Conservation (phyloP, 2,113 vertebrate genomes). For the Antechinus flavipes region DNA sequence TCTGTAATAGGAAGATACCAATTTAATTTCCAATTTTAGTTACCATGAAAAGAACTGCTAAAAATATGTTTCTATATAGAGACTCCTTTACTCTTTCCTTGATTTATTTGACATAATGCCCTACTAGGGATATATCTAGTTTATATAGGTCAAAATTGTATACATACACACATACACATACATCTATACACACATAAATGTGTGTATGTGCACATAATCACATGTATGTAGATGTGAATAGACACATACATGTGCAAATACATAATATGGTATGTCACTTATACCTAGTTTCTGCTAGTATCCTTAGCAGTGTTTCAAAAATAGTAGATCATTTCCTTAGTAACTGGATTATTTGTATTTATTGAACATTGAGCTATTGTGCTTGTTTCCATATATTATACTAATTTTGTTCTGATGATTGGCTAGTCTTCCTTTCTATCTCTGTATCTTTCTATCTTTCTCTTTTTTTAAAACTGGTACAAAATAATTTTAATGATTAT, state of each 20-base stretch:
- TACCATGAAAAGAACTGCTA: neutral
- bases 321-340: neutral
- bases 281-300: neutral
- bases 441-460: neutral
- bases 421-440: neutral
- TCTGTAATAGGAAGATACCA: neutral
- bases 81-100: neutral
- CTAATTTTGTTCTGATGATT: neutral
- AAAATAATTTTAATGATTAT: neutral
- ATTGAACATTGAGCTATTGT: neutral
- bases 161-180: too few relatives aligned
- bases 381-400: neutral
- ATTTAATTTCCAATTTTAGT: neutral
- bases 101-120: neutral
- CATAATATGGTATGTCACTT: neutral
- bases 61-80: neutral
- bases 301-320: neutral
- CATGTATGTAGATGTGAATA: too few relatives aligned
- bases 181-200: too few relatives aligned
- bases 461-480: neutral
- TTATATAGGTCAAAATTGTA: too few relatives aligned
- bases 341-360: neutral
- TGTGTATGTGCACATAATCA: too few relatives aligned
- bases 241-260: too few relatives aligned
- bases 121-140: neutral